Conservation (phyloP, 1,140 invertebrate genomes). For the Spodoptera litura region DNA sequence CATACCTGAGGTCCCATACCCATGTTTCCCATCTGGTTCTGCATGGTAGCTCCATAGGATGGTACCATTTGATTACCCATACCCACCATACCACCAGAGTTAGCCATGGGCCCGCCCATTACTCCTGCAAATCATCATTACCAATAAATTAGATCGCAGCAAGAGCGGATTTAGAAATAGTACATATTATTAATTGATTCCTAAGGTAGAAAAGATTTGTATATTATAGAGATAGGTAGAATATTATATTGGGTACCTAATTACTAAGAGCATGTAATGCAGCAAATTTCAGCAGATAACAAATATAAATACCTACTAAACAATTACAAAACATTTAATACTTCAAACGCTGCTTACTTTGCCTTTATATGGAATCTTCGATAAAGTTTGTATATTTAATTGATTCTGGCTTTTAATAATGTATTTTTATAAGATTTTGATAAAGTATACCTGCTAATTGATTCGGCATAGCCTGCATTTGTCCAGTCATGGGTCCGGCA, state of each 20-base stretch:
- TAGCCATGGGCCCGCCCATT: slow-evolving; percentile 81
- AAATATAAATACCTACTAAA: no score
- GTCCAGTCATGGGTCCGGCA: slow-evolving; percentile 75
- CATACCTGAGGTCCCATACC: slow-evolving; percentile 81
- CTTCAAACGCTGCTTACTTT: no score
- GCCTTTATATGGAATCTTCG: no score
- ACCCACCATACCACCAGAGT: slow-evolving; percentile 75
- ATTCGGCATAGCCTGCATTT: slow-evolving; percentile 80
- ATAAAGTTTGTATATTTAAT: no score
- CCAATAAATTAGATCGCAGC: not conserved
- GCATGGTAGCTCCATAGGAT: slow-evolving; percentile 81
- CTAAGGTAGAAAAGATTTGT: no score
- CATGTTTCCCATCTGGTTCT: slow-evolving; percentile 83
- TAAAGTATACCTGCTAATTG: slow-evolving; percentile 73
- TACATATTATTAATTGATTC: not conserved
- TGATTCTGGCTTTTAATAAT: no score
- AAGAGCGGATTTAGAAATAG: not conserved
- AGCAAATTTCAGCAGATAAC: no score
- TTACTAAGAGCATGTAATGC: no score
- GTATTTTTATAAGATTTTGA: not conserved
- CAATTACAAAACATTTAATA: no score
- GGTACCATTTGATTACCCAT: slow-evolving; percentile 84
- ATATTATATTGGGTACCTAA: no score
- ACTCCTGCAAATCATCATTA: slow-evolving; percentile 69
- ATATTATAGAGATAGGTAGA: no score